These are phyloP conservation scores for Pelobates fuscus DNA, from an alignment of 2,113 vertebrate genomes.

Conservation along the genomic window DNA sequence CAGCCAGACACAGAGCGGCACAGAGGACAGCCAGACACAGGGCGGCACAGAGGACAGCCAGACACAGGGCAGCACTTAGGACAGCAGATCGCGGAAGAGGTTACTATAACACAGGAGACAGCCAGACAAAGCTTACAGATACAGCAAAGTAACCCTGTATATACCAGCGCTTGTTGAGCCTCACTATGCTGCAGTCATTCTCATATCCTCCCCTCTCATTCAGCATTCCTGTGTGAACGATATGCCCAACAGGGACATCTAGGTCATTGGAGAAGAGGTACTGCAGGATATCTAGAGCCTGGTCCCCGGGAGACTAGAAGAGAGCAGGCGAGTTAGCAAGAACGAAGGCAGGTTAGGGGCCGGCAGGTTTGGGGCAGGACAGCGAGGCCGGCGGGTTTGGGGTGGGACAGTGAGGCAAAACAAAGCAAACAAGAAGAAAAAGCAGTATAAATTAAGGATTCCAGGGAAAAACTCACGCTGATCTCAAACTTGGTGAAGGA, in stretches of 20 bases:
- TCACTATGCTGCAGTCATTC: conserved; percentile 95
- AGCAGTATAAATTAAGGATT: too few species aligned
- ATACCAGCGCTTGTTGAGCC: conserved; percentile 92
- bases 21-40: too few species aligned
- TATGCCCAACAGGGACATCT: conserved; percentile 93
- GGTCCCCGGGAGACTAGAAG: conserved; percentile 78
- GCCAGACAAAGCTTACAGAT: too few species aligned
- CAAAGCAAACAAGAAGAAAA: too few species aligned
- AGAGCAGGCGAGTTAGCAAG: background rate
- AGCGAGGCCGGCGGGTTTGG: too few species aligned
- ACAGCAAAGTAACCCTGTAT: background rate
- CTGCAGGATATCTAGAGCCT: conserved; percentile 87
- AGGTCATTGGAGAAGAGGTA: conserved; percentile 92
- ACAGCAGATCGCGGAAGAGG: too few species aligned
- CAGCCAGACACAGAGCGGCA: too few species aligned
- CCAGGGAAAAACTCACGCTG: conserved; percentile 77
- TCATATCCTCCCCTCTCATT: conserved; percentile 92
- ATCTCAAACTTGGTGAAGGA: conserved; percentile 99
- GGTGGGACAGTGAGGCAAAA: background rate
- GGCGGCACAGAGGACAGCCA: too few species aligned
- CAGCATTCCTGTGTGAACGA: conserved; percentile 97
- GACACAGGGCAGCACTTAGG: too few species aligned
- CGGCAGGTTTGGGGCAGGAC: background rate
- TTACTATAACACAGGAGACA: background rate
- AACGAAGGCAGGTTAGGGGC: background rate